Base-by-base conservation (phyloP, 2,113 vertebrate genomes). In the Sciurus niger region DNA sequence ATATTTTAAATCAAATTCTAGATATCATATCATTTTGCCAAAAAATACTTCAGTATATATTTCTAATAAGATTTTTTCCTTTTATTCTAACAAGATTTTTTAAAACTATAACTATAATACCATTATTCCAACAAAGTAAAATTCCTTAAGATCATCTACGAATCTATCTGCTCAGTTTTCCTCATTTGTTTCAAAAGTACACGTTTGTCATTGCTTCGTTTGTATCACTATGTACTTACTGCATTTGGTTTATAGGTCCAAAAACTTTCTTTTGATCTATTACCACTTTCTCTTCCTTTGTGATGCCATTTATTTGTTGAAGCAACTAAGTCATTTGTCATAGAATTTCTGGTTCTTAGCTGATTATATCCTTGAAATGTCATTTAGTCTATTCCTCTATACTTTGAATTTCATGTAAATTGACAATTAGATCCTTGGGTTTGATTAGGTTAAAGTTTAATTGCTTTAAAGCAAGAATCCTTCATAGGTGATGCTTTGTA, bases 321-420 rank as follows among this genome's bases (percentile, higher is more conserved):
- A 89, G 46, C 89, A 90, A 48, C 48, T 90, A 34, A 93, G 65
- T 89, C 73, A 74, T 95, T 93, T 80, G 78, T 89, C 90, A 32
- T 24, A 82, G 34, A 74, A 89, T 89, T 74, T 90, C 22, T 63
- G 2, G 4, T 67, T 86, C 67, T 63, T 76, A n/a, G 28, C 14
- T 93, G 51, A 60, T 89, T 84, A 51, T 82, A 70, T 86, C 34
- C 80, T 96, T 86, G 60, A 85, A 53, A 46, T 48, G 34, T 82
- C 86, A n/a, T 78, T 83, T 91, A 88, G 34, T 67, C 74, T 90
- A 4, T 86, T 79, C 73, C 48, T 82, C 58, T 74, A 10, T 76
- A 82, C 28, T 82, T 86, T 90, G 46, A 60, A 70, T 63, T 93
- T 89, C 74, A 70, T 86, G 22, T 60, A 55, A 93, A 76, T 86